phyloP scores from a whole-genome alignment of 53 echinoderm and acorn worm species.

The Crossaster papposus region DNA sequence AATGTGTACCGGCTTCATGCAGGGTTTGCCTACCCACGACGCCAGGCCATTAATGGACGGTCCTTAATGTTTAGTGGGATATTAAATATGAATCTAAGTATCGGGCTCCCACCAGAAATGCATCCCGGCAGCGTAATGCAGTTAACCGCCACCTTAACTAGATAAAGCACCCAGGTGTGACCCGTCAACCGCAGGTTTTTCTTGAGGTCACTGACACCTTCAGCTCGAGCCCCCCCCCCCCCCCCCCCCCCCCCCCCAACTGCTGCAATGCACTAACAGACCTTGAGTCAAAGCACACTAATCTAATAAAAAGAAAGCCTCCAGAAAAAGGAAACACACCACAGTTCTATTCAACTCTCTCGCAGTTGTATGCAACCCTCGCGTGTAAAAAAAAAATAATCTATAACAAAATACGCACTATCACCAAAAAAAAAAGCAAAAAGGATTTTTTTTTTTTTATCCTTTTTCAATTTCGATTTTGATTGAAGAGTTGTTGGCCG shows the following conservation, averaged over 20 bases:
- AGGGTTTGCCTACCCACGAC: background rate
- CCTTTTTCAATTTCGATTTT: background rate
- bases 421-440: background rate
- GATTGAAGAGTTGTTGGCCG: background rate
- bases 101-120: slow-evolving; percentile 22
- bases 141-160: slow-evolving; percentile 34
- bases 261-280: slow-evolving; percentile 38
- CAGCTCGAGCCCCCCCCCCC: background rate
- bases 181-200: slow-evolving; percentile 5
- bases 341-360: slow-evolving; percentile 3
- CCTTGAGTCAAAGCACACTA: slow-evolving; percentile 48
- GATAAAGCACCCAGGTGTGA: slow-evolving; percentile 43
- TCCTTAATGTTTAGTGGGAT: slow-evolving; percentile 25
- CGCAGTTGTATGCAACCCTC: slow-evolving; percentile 13
- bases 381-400: background rate
- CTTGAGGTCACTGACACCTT: slow-evolving; percentile 47
- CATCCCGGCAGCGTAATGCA: slow-evolving; percentile 49
- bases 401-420: no score
- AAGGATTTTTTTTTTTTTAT: background rate
- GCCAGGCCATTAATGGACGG: background rate
- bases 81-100: slow-evolving; percentile 41
- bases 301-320: slow-evolving; percentile 53
- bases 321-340: slow-evolving; percentile 16
- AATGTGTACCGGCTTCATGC: background rate
- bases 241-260: background rate